Evolutionary conservation across 2,888 invertebrate species (phyloP), one percentile per base, ranked within the genome.

Genomic region (Coremacera marginata): DNA sequence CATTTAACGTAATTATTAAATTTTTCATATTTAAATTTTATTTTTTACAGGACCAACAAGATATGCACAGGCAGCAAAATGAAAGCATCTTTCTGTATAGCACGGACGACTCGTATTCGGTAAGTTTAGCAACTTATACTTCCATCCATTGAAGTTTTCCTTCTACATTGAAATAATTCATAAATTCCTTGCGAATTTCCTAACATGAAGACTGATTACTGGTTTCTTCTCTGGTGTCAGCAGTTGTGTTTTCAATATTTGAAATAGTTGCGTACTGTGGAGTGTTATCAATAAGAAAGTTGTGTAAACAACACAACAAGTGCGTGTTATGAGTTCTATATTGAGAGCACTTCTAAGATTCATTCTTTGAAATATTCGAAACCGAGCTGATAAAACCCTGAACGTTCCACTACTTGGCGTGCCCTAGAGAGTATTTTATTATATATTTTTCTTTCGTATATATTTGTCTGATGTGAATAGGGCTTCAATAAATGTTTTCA

Each of bases 401-500:
- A 65, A 37, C n/a, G n/a, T n/a, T n/a, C n/a, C n/a, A n/a, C 37
- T n/a, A 3, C 19, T 55, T 70, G 52, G 5, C 51, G 22, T 49
- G 51, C 70, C 8, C 71, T 25, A 16, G 71, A 71, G 1, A 71
- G 34, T 52, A 55, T n/a, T n/a, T n/a, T n/a, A n/a, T n/a, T n/a
- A n/a, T n/a, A n/a, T n/a, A n/a, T n/a, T n/a, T n/a, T n/a, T 25
- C 5, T 31, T 31, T 31, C 31, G 31, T 31, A 31, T 4, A 31
- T 11, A 27, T 34, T 71, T 37, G 57, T 71, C 16, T 7, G 22
- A 57, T 57, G 57, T 14, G 71, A 71, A 34, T 52, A 71, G 4
- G 62, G 62, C 51, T 73, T 73, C 62, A 62, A 9, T 9, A 62
- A 5, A 57, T 72, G 72, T 27, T 62, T 49, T n/a, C 34, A 7